These are phyloP conservation scores for Palythoa heliodiscus DNA, from an alignment of 92 coral and sea anemone genomes.

Conservation along the genomic window DNA sequence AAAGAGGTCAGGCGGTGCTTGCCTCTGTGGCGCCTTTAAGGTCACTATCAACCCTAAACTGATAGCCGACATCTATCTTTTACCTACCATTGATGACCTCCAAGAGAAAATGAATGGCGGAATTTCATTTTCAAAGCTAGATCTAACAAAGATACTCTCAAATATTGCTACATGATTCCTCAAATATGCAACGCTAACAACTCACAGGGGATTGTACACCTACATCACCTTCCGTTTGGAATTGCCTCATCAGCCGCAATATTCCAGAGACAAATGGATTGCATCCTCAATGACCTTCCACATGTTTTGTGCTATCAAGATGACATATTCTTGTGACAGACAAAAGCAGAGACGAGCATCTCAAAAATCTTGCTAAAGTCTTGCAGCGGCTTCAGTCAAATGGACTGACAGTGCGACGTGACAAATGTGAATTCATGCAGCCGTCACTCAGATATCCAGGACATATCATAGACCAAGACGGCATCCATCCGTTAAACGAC, in stretches of 20 bases:
- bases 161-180: conserved; percentile 4
- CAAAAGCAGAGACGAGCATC: neutral
- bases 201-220: no score
- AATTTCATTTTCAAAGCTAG: neutral
- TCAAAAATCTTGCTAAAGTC: no score
- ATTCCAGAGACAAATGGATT: no score
- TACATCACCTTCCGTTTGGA: conserved; percentile 9
- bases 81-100: no score
- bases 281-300: neutral
- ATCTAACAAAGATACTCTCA: conserved; percentile 30
- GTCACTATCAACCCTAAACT: no score
- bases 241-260: conserved; percentile 21
- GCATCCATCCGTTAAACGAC: no score
- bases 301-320: conserved; percentile 27
- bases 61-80: conserved; percentile 13
- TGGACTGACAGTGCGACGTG: no score
- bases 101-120: conserved; percentile 42
- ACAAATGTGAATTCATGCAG: no score
- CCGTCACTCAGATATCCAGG: no score
- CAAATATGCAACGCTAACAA: conserved; percentile 25
- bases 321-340: conserved; percentile 1
- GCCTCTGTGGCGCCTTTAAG: conserved; percentile 5
- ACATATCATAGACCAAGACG: neutral
- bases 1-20: neutral
- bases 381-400: conserved; percentile 12